Evolutionary conservation across 1,140 invertebrate species (phyloP).

Genomic region (Varroa destructor): DNA sequence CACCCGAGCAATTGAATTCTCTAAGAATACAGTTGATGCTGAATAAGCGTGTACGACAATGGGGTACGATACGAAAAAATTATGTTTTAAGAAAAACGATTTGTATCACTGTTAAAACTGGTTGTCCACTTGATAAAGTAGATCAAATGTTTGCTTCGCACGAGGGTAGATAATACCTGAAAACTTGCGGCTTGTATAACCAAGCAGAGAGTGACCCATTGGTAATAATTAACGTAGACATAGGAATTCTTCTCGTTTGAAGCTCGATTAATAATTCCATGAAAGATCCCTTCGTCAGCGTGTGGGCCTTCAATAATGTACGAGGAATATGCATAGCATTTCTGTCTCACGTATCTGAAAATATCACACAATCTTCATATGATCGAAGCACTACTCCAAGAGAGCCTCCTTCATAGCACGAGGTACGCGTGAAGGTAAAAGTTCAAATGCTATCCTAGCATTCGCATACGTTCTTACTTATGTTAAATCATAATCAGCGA

Average conservation of each 20-base stretch:
- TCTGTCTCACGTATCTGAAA: slow-evolving; percentile 11
- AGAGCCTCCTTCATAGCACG: neutral
- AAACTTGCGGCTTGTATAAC: slow-evolving; percentile 41
- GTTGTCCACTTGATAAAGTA: too few relatives aligned
- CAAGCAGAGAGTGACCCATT: slow-evolving; percentile 43
- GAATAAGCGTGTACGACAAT: too few relatives aligned
- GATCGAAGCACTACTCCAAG: neutral
- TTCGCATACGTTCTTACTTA: neutral
- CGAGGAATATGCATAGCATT: slow-evolving; percentile 11
- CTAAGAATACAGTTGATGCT: too few relatives aligned
- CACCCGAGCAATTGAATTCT: too few relatives aligned
- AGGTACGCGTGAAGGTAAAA: neutral
- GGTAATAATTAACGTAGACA: slow-evolving; percentile 40
- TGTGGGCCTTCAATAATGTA: neutral
- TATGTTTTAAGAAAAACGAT: too few relatives aligned
- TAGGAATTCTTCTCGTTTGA: neutral
- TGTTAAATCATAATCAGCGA: neutral
- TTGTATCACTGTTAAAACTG: too few relatives aligned
- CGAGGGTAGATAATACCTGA: slow-evolving; percentile 34
- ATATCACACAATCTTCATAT: neutral
- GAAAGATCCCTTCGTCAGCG: neutral
- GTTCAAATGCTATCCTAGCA: neutral
- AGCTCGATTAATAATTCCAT: neutral
- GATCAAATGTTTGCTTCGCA: too few relatives aligned
- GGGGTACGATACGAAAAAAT: too few relatives aligned